Base-by-base conservation (phyloP, 2,888 invertebrate genomes). In the Protophormia terraenovae region DNA sequence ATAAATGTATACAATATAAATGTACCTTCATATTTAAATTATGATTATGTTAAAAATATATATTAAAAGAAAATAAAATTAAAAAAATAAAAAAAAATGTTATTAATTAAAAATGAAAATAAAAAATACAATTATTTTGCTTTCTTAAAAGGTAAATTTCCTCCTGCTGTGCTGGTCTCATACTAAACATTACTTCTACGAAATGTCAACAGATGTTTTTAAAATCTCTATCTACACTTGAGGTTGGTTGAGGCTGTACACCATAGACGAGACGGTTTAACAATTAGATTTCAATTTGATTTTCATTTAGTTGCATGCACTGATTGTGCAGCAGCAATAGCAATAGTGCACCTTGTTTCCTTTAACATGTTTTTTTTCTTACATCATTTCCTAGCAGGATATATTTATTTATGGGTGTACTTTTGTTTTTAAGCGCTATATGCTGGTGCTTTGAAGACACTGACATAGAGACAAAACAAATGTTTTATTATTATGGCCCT, bases 211-310 rank as follows among this genome's bases (percentile, higher is more conserved):
- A 80, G 73, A 80, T 73, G 80, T 55, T 14, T 45, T 2, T 24
- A 14, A 14, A 8, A 41, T 16, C 14, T 14, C 8, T 19, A 66
- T n/a, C 53, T 22, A 29, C 22, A 50, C 19, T 67, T 41, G 24
- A 64, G 72, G 29, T 55, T 16, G 10, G n/a, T n/a, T n/a, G n/a
- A n/a, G n/a, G n/a, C 41, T 16, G n/a, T 41, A 14, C 67, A 47
- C 73, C 45, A 38, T 19, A 5, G 58, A 24, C 73, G 3, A 50
- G 47, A 53, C 38, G 41, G 8, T 35, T 53, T 35, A 6, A 22
- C 38, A 81, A 73, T 73, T 75, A 73, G 35, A 67, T 75, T 75
- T 73, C 38, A 67, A 60, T 81, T 73, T 66, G 66, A 72, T 73
- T 73, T 60, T 47, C 35, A 50, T 67, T 58, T 72, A 14, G 10